Evolutionary conservation across 2,797 vertebrate genomes (phyloP).

Genomic region (Centropyge bicolor): DNA sequence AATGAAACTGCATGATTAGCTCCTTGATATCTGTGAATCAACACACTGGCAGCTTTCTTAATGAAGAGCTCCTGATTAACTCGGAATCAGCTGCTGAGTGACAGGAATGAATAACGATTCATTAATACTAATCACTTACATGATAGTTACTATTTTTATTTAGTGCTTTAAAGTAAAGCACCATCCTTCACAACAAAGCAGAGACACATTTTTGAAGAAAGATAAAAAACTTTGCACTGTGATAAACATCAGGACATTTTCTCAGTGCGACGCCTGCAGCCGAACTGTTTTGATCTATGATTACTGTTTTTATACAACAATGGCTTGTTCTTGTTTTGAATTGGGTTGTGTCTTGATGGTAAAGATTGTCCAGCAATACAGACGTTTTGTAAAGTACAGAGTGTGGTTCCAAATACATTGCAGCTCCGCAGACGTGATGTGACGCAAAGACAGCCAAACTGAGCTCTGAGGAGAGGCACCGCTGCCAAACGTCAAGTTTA

Average conservation of each 20-base stretch:
- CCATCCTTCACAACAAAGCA: conserved; percentile 15
- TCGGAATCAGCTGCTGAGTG: conserved; percentile 16
- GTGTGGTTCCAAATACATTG: conserved; percentile 22
- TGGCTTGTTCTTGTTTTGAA: conserved; percentile 45
- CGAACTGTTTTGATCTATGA: conserved; percentile 51
- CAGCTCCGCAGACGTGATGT: conserved; percentile 6
- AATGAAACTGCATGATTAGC: not conserved
- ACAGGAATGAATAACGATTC: conserved; percentile 33
- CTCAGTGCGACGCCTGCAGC: conserved; percentile 21
- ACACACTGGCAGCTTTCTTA: not conserved
- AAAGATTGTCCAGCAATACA: conserved; percentile 31
- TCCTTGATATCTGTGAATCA: not conserved
- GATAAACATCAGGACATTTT: conserved; percentile 53
- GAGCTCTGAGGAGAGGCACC: not conserved
- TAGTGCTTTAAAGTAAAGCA: not conserved
- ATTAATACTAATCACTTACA: conserved; percentile 26
- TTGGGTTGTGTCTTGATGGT: conserved; percentile 43
- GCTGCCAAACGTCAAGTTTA: conserved; percentile 46
- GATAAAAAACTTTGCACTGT: conserved; percentile 15
- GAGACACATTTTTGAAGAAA: not conserved
- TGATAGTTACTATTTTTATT: not conserved
- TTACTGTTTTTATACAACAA: conserved; percentile 59
- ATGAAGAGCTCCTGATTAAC: conserved; percentile 12
- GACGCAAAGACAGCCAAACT: conserved; percentile 11
- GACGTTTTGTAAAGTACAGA: conserved; percentile 17